These are phyloP conservation scores for Crypturellus tataupa DNA, from an alignment of 2,797 vertebrate species.

Conservation along the genomic window DNA sequence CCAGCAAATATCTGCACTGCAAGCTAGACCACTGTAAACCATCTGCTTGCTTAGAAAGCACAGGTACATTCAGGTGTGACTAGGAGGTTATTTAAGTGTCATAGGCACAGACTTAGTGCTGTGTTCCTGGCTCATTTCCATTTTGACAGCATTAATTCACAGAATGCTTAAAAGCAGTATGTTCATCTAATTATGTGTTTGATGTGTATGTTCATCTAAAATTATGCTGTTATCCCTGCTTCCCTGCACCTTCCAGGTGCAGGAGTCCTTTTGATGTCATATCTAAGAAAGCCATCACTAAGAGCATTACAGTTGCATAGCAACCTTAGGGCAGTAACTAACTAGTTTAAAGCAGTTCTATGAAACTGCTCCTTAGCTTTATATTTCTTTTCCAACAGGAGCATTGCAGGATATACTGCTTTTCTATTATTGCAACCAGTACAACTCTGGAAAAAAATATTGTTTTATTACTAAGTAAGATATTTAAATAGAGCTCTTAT, in stretches of 20 bases:
- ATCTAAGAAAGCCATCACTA: neutral
- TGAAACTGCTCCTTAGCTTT: neutral
- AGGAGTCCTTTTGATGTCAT: neutral
- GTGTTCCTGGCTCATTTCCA: neutral
- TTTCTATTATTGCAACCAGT: neutral
- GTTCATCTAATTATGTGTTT: neutral
- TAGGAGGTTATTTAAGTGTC: neutral
- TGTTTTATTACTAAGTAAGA: slow-evolving; percentile 38
- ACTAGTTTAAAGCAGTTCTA: slow-evolving; percentile 2
- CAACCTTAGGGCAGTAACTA: neutral
- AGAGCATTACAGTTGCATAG: slow-evolving; percentile 8
- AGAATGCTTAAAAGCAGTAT: neutral
- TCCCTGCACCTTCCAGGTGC: neutral
- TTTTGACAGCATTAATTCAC: neutral
- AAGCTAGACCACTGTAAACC: neutral
- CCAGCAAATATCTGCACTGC: neutral
- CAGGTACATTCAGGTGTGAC: neutral
- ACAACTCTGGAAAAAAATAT: slow-evolving; percentile 5
- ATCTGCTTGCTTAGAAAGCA: neutral
- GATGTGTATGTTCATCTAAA: neutral
- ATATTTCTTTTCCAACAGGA: neutral
- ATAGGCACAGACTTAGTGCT: neutral
- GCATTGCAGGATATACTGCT: neutral
- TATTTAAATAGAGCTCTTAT: slow-evolving; percentile 4
- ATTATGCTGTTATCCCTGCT: neutral